Conservation (phyloP, 92 coral and sea anemone genomes). For the Phenganax marumi region DNA sequence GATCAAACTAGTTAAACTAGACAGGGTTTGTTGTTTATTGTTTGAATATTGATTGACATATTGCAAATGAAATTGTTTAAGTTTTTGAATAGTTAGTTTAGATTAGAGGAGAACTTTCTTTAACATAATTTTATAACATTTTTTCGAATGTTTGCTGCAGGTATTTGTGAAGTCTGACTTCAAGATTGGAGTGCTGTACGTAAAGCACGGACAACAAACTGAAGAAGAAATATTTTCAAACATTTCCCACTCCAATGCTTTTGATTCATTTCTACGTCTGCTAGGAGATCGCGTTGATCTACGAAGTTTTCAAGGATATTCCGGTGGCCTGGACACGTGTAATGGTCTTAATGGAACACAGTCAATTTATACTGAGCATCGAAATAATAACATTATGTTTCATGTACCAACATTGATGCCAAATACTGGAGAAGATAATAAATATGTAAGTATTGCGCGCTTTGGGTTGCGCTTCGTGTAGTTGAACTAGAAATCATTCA, state of each 20-base stretch:
- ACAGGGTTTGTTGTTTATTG: constrained; percentile 60
- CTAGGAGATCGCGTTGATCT: constrained; percentile 77
- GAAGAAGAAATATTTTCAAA: constrained; percentile 87
- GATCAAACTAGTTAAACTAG: constrained; percentile 78
- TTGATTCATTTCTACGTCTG: constrained; percentile 77
- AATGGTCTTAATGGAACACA: constrained; percentile 85
- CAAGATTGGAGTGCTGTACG: constrained; percentile 87
- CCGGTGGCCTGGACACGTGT: constrained; percentile 79
- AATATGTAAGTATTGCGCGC: constrained; percentile 64
- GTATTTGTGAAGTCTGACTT: constrained; percentile 78
- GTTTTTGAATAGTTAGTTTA: no score
- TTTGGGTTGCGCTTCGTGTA: neutral
- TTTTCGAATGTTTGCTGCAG: constrained; percentile 28
- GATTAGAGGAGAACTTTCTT: no score
- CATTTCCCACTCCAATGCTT: constrained; percentile 75
- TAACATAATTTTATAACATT: neutral
- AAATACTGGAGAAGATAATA: constrained; percentile 70
- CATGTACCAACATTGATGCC: constrained; percentile 94
- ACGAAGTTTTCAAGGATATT: constrained; percentile 76
- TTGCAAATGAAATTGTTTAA: no score
- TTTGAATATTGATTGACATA: neutral
- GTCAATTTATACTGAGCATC: constrained; percentile 77
- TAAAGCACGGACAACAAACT: constrained; percentile 84
- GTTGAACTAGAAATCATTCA: no score
- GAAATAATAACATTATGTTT: constrained; percentile 82